Evolutionary conservation across 2,113 vertebrate species (phyloP), one percentile per base, ranked within the genome.

Genomic region (Xiphophorus couchianus): DNA sequence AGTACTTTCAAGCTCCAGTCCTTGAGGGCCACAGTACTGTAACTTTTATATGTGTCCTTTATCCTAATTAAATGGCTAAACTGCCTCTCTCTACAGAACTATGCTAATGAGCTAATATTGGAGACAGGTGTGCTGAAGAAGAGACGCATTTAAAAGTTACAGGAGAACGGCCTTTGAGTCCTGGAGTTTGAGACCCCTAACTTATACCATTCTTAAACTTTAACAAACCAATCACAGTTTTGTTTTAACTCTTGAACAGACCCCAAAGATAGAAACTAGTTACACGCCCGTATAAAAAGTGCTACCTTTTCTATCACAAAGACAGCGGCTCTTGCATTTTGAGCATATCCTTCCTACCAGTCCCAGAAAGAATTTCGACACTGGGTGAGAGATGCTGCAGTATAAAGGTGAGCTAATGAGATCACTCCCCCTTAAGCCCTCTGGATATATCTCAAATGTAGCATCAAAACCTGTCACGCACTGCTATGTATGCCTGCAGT

Each of bases 381-480:
- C 54, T 29, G 29, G 29, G 60, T 3, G 64, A 28, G 33, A 63
- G 51, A 58, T 68, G 75, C 70, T 62, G 71, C 13, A 60, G 60
- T 62, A 42, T 66, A 42, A 27, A 70, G 71, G 29, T 63, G 19
- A 54, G 30, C 28, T 37, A 17, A n/a, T 51, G 19, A 35, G 42
- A 14, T 30, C 62, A 13, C 30, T 44, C 8, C 37, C 27, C 27
- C 54, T 37, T 25, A 28, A 19, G 82, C 54, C 73, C 81, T 27
- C 68, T 8, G 78, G 82, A 87, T 81, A 77, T 87, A 82, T 86
- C 85, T 91, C 84, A 90, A 93, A 93, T 91, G 90, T 83, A 90
- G 86, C 90, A 88, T 93, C 88, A 91, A 91, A 93, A 92, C 89
- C 85, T 86, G 87, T 89, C 89, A 90, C 89, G 85, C 87, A 89